Percentiles rank a stretch among this genome's conserved stretches.
Conservation (phyloP, 1,140 invertebrate genomes). For the Aradophagus sp. region DNA sequence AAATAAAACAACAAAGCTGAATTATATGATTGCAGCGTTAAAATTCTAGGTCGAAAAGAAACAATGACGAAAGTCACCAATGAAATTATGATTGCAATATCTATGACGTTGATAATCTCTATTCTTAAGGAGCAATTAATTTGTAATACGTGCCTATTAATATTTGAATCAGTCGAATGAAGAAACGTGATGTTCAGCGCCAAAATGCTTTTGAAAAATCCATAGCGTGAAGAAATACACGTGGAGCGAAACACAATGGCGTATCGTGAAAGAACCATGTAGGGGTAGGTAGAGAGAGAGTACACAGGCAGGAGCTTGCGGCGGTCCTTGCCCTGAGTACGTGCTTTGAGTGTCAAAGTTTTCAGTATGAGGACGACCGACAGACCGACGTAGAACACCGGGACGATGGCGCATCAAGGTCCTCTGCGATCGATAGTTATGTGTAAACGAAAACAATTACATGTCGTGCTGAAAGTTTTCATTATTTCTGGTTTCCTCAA, state of each 20-base stretch:
- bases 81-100: background rate
- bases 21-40: too few relatives aligned
- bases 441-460: conserved; percentile 60
- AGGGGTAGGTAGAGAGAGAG: conserved; percentile 46
- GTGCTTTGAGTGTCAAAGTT: conserved; percentile 74
- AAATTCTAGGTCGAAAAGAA: too few relatives aligned
- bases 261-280: conserved; percentile 60
- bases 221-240: conserved; percentile 68
- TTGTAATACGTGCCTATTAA: conserved; percentile 41
- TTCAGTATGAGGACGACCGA: conserved; percentile 64
- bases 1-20: background rate
- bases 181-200: conserved; percentile 58
- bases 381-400: conserved; percentile 67
- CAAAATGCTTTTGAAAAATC: conserved; percentile 71
- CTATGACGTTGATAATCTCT: background rate
- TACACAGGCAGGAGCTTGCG: conserved; percentile 69
- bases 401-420: conserved; percentile 72
- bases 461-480: conserved; percentile 40
- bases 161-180: conserved; percentile 50
- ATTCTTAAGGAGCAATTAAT: conserved; percentile 41
- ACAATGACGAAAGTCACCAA: too few relatives aligned
- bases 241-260: conserved; percentile 67
- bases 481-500: conserved; percentile 34
- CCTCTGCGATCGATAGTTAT: conserved; percentile 71
- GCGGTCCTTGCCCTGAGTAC: conserved; percentile 75